phyloP scores from a whole-genome alignment of 35 echinoderm and acorn worm genomes.

The Nesometra sesokonis region DNA sequence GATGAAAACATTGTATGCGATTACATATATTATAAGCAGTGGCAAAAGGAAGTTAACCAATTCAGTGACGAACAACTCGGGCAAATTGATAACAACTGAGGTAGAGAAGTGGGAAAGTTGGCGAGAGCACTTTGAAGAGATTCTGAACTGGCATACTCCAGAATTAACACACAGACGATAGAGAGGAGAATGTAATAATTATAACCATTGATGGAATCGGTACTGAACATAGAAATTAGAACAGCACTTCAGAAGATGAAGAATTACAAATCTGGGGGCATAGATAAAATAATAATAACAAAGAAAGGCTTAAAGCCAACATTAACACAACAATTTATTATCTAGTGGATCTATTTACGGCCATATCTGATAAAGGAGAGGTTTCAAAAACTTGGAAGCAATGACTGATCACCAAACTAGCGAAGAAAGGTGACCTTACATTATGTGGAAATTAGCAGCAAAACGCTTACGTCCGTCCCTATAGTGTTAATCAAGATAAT shows the following conservation, averaged over 20 bases:
- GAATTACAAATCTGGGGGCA: too few relatives aligned
- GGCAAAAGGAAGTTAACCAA: not conserved
- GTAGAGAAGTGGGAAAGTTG: not conserved
- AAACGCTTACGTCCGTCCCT: slow-evolving; percentile 11
- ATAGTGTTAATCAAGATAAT: not conserved
- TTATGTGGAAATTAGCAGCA: slow-evolving; percentile 19
- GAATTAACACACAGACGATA: not conserved
- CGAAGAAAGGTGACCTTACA: slow-evolving; percentile 18
- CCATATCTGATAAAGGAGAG: not conserved
- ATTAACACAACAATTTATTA: too few relatives aligned
- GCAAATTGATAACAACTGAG: not conserved
- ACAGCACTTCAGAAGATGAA: too few relatives aligned
- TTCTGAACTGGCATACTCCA: not conserved
- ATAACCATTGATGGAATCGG: not conserved
- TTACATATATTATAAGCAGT: too few relatives aligned
- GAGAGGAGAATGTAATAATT: not conserved
- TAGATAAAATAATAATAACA: too few relatives aligned
- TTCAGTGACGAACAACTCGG: not conserved
- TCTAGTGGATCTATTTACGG: not conserved
- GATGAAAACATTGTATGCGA: too few relatives aligned
- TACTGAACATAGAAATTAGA: too few relatives aligned
- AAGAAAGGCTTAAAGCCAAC: too few relatives aligned
- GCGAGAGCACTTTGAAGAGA: not conserved
- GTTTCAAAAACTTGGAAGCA: slow-evolving; percentile 6
- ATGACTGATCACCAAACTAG: not conserved